Conservation (phyloP, 2,888 invertebrate genomes). For the Nesidiocoris tenuis region DNA sequence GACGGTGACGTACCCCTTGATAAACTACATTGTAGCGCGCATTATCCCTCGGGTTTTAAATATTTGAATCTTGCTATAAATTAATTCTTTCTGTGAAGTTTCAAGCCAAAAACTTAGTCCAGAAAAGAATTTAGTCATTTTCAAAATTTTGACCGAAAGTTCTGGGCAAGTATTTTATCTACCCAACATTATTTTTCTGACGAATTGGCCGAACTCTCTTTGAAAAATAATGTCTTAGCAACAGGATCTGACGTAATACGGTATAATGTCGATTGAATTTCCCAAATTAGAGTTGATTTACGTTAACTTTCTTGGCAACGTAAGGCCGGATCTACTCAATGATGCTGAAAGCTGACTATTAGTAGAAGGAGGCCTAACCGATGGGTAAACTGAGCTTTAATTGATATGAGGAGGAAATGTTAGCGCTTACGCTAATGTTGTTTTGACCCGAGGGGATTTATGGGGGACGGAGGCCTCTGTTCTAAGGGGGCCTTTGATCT, state of each 20-base stretch:
- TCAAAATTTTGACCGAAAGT: no score
- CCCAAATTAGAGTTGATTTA: background rate
- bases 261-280: background rate
- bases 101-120: no score
- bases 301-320: background rate
- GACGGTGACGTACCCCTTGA: background rate
- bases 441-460: conserved; percentile 39
- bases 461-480: conserved; percentile 29
- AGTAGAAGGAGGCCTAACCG: background rate
- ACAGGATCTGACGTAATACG: no score
- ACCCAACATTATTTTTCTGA: no score
- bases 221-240: no score
- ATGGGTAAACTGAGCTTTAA: conserved; percentile 39
- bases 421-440: conserved; percentile 41
- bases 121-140: no score
- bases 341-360: conserved; percentile 31
- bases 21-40: no score
- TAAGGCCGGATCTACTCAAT: conserved; percentile 13
- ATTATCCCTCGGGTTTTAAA: no score
- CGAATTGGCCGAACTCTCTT: no score
- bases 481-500: conserved; percentile 21
- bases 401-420: conserved; percentile 38
- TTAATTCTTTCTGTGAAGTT: no score
- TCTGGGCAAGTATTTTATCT: no score
- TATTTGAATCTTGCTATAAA: no score